Evolutionary conservation across 2,888 invertebrate species (phyloP), one percentile per base, ranked within the genome.

Genomic region (Drosophila greeni): DNA sequence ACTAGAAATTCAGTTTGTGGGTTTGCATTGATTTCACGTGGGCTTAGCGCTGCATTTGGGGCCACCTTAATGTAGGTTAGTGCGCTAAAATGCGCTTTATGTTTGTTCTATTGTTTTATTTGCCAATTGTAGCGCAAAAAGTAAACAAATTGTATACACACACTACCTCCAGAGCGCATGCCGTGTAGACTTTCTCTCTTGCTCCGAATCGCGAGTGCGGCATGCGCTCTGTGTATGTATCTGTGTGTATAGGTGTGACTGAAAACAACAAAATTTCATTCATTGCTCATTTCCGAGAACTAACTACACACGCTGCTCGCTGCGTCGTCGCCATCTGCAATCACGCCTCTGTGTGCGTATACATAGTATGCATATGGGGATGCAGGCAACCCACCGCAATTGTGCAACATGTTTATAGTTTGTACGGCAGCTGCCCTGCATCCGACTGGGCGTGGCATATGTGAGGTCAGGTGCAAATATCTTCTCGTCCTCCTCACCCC

Each of bases 231-330:
- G 42, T 47, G 61, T 56, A 34, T 42, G 39, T 57, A 48, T 48
- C 39, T 40, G 36, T 64, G 43, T 55, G 54, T 55, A 52, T 53
- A 48, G 66, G 70, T 70, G 70, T 68, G 66, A 52, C 69, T 60
- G 74, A 77, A 76, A 77, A 82, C 83, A 84, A 81, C 81, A 66
- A 84, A 83, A 78, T 75, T 85, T 85, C 85, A 85, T 85, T 85
- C 85, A 85, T 84, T 83, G 73, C 83, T 74, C 70, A 71, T 79
- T 77, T 82, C 76, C 72, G 76, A 81, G 76, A 81, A 78, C 79
- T 73, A 85, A 72, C 72, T 80, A 77, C 70, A 68, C 72, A 59
- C 57, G 64, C 55, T 37, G 33, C 48, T 48, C 37, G 48, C 48
- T 48, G 48, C 52, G 56, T 36, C 51, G 65, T 53, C 71, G 69